Conservation (phyloP, 1,140 invertebrate species). For the Plectrocnemia conspersa region DNA sequence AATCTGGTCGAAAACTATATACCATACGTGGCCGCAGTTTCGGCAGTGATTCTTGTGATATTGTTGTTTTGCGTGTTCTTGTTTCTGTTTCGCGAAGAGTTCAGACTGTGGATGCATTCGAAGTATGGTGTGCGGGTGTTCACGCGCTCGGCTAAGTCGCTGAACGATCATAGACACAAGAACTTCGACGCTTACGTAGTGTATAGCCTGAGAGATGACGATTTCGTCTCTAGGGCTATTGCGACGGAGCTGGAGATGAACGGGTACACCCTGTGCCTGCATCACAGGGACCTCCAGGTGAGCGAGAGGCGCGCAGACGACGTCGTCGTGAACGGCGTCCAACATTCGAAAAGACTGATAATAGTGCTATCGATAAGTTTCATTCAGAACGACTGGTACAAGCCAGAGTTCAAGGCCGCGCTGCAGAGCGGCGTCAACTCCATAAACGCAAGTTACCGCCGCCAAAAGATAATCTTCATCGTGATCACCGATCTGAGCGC, state of each 20-base stretch:
- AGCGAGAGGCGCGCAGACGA: constrained; percentile 65
- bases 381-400: constrained; percentile 69
- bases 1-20: constrained; percentile 61
- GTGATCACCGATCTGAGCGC: constrained; percentile 59
- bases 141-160: constrained; percentile 56
- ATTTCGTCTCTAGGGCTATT: constrained; percentile 72
- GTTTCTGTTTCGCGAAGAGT: constrained; percentile 78
- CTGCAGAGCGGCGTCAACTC: constrained; percentile 69
- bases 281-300: constrained; percentile 69
- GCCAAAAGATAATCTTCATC: constrained; percentile 71
- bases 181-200: constrained; percentile 84
- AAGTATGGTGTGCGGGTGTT: constrained; percentile 81
- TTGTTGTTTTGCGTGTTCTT: constrained; percentile 71
- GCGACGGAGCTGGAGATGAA: constrained; percentile 74
- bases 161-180: constrained; percentile 54
- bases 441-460: constrained; percentile 62
- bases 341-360: constrained; percentile 66
- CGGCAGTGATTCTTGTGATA: constrained; percentile 68
- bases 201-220: constrained; percentile 79
- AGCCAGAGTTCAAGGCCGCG: constrained; percentile 65
- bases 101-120: constrained; percentile 84
- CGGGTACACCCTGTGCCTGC: constrained; percentile 69
- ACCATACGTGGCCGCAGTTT: constrained; percentile 72
- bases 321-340: constrained; percentile 71
- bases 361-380: constrained; percentile 70